Conservation (phyloP, 2,113 vertebrate species). For the Ondatra zibethicus region DNA sequence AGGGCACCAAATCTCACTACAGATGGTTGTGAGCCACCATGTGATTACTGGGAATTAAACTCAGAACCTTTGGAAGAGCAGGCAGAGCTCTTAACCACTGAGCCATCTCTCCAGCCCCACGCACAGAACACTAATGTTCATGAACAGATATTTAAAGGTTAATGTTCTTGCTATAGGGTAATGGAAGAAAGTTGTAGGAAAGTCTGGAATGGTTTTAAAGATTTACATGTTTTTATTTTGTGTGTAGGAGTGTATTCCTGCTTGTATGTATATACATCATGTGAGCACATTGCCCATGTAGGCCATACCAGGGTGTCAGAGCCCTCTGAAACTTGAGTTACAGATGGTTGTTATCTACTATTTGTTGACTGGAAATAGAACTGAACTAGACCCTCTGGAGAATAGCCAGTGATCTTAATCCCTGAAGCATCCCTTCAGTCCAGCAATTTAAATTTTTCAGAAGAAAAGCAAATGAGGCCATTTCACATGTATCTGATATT, state of each 20-base stretch:
- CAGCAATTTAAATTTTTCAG: background rate
- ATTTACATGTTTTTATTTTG: background rate
- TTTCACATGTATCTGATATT: background rate
- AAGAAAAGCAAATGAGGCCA: background rate
- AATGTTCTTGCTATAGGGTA: background rate
- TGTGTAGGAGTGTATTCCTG: background rate
- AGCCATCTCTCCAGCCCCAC: too few species aligned
- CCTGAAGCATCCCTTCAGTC: background rate
- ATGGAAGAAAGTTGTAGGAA: background rate
- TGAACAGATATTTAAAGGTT: background rate
- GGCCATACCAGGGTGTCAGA: background rate
- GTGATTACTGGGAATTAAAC: too few species aligned
- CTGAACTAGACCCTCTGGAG: background rate
- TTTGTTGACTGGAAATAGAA: background rate
- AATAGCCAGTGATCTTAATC: background rate
- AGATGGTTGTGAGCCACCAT: too few species aligned
- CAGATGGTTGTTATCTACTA: background rate
- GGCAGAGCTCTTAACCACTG: too few species aligned
- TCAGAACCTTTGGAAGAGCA: too few species aligned
- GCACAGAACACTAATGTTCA: background rate
- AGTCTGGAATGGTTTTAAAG: background rate
- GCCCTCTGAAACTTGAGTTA: background rate
- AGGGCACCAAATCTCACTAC: too few species aligned
- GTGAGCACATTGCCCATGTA: background rate
- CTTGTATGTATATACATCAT: too few species aligned